Evolutionary conservation across 2,888 invertebrate species (phyloP).

Genomic region (Hymenopus coronatus): DNA sequence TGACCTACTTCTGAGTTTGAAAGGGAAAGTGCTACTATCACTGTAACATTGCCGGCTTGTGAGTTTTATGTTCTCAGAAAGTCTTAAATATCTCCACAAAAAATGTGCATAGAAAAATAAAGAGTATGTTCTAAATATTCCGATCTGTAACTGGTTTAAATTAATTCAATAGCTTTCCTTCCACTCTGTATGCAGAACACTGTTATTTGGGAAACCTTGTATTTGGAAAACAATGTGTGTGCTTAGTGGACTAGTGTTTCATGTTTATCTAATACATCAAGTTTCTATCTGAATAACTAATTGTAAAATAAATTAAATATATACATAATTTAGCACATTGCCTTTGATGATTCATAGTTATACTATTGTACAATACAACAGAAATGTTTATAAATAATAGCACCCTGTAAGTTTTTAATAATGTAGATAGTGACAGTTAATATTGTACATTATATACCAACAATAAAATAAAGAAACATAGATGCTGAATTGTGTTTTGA

Average conservation of each 20-base stretch:
- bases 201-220: neutral
- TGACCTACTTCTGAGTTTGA: too few relatives aligned
- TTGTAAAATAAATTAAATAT: neutral
- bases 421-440: neutral
- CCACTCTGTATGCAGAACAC: too few relatives aligned
- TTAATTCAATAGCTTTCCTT: too few relatives aligned
- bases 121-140: too few relatives aligned
- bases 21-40: too few relatives aligned
- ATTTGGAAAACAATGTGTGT: neutral
- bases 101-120: too few relatives aligned
- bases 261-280: neutral
- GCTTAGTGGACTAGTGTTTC: neutral
- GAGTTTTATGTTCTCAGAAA: too few relatives aligned
- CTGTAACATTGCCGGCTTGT: too few relatives aligned
- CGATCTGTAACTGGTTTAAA: too few relatives aligned
- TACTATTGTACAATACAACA: neutral
- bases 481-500: neutral
- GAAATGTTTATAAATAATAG: neutral
- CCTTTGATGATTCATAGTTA: neutral
- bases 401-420: neutral
- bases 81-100: too few relatives aligned
- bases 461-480: neutral
- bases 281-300: neutral
- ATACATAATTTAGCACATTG: neutral
- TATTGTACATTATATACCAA: neutral